Evolutionary conservation across 2,797 vertebrate genomes (phyloP).

Genomic region (Aulostomus chinensis): DNA sequence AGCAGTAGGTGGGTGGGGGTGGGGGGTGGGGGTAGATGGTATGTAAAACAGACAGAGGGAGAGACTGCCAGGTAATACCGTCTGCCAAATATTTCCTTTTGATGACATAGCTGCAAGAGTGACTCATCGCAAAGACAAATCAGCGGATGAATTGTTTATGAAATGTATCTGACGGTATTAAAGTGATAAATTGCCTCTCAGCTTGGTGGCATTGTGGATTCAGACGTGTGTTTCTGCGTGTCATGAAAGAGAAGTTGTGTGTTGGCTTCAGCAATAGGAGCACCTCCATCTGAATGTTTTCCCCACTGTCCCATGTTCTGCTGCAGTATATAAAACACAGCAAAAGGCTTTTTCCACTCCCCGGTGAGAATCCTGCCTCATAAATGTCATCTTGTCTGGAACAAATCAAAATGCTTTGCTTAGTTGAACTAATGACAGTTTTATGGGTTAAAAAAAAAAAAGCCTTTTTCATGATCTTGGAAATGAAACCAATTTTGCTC

Average conservation of each 20-base stretch:
- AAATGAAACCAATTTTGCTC: no score
- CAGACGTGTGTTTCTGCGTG: conserved; percentile 20
- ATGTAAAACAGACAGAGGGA: conserved; percentile 39
- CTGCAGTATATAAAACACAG: conserved; percentile 14
- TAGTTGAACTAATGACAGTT: no score
- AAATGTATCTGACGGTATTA: conserved; percentile 63
- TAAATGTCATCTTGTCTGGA: conserved; percentile 36
- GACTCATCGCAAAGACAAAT: conserved; percentile 58
- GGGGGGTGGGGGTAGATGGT: not conserved
- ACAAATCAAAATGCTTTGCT: conserved; percentile 17
- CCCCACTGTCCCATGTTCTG: conserved; percentile 2
- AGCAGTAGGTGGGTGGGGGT: not conserved
- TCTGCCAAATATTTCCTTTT: conserved; percentile 64
- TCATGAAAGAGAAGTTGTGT: conserved; percentile 9
- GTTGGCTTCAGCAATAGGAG: not conserved
- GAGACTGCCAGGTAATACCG: conserved; percentile 35
- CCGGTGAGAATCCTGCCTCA: conserved; percentile 10
- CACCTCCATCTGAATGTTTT: conserved; percentile 19
- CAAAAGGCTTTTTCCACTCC: conserved; percentile 34
- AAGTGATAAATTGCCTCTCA: conserved; percentile 62
- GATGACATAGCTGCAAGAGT: conserved; percentile 54
- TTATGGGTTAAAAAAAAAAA: no score
- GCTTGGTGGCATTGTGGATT: conserved; percentile 37
- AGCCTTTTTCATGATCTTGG: no score
- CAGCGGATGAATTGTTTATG: conserved; percentile 61